Evolutionary conservation across 2,888 invertebrate genomes (phyloP).

Genomic region (Drosophila subquinaria): DNA sequence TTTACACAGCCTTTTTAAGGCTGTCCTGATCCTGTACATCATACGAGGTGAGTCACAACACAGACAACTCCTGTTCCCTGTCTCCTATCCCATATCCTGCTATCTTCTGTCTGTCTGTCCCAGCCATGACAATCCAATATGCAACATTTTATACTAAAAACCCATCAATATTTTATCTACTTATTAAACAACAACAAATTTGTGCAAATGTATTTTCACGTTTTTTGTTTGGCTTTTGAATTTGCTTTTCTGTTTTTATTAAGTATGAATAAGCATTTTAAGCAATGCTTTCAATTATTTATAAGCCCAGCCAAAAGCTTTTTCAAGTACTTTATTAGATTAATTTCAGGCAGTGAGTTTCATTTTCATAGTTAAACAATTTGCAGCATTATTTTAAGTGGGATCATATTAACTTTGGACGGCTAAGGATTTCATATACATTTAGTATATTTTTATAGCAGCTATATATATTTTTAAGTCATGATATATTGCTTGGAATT

Average conservation of each 20-base stretch:
- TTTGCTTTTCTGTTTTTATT: background rate
- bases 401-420: background rate
- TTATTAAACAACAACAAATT: conserved; percentile 20
- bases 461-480: background rate
- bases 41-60: conserved; percentile 83
- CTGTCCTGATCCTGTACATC: conserved; percentile 85
- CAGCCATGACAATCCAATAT: conserved; percentile 21
- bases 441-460: background rate
- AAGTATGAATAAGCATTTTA: conserved; percentile 21
- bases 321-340: conserved; percentile 15
- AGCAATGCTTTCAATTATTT: conserved; percentile 19
- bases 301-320: conserved; percentile 6
- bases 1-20: conserved; percentile 86
- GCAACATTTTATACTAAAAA: conserved; percentile 13
- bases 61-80: background rate
- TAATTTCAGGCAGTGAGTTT: conserved; percentile 12
- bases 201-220: background rate
- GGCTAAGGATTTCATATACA: background rate
- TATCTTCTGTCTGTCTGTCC: background rate
- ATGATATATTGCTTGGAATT: background rate
- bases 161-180: conserved; percentile 22
- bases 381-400: background rate
- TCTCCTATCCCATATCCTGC: background rate
- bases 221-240: background rate
- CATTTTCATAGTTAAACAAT: conserved; percentile 8